Evolutionary conservation across 2,888 invertebrate genomes (phyloP).

Genomic region (Thereva unica): DNA sequence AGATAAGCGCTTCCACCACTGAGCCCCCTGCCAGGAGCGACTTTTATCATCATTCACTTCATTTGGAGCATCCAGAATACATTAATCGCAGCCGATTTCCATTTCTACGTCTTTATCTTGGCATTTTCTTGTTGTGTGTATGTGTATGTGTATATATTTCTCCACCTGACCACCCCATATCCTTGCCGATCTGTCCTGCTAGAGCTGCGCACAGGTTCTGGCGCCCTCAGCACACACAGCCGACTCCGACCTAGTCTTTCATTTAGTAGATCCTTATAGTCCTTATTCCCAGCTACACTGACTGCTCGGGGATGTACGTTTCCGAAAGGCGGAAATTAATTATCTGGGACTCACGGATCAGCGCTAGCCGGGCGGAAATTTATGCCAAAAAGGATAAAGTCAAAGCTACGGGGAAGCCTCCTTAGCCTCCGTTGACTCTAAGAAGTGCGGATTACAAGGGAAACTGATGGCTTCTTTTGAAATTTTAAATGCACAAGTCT

Average conservation of each 20-base stretch:
- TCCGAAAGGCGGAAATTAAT: slow-evolving; percentile 16
- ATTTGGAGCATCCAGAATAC: no score
- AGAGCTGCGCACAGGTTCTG: neutral
- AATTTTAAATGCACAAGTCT: neutral
- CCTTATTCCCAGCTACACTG: no score
- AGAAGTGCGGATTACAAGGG: slow-evolving; percentile 7
- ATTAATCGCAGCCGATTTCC: neutral
- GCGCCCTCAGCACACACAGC: no score
- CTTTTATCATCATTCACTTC: no score
- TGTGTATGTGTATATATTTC: no score
- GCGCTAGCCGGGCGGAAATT: slow-evolving; percentile 16
- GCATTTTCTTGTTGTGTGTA: neutral
- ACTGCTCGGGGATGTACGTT: neutral
- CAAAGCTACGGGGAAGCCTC: slow-evolving; percentile 8
- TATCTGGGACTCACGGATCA: slow-evolving; percentile 12
- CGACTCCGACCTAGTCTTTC: neutral
- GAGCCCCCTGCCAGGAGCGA: no score
- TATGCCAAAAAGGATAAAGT: slow-evolving; percentile 18
- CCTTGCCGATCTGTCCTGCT: neutral
- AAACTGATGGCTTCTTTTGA: slow-evolving; percentile 13
- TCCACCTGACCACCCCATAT: neutral
- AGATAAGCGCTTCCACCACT: no score
- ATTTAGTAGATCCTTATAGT: no score
- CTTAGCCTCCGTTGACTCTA: neutral
- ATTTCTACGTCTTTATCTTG: neutral